Evolutionary conservation across 2,113 vertebrate genomes (phyloP).

Genomic region (Proteles cristata): DNA sequence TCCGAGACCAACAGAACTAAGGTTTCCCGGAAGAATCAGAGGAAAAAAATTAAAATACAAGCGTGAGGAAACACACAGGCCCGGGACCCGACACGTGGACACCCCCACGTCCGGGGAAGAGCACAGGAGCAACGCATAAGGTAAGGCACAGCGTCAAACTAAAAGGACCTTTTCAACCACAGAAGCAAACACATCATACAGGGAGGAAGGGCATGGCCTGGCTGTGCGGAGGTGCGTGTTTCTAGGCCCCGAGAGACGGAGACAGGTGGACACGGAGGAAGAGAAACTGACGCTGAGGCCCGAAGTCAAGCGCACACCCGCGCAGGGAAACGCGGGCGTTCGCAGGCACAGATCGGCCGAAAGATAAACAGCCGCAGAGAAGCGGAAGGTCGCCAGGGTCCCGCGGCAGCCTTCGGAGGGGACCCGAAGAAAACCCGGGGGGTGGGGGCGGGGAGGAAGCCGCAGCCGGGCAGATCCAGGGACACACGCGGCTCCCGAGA

Average conservation of each 20-base stretch:
- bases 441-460: not conserved
- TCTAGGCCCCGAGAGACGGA: not conserved
- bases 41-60: not conserved
- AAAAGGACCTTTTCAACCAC: not conserved
- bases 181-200: not conserved
- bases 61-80: not conserved
- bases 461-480: not conserved
- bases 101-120: not conserved
- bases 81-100: not conserved
- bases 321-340: not conserved
- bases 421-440: not conserved
- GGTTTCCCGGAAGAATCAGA: not conserved
- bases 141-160: not conserved
- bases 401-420: not conserved
- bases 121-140: not conserved
- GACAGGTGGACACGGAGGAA: not conserved
- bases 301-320: not conserved
- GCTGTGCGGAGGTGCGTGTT: not conserved
- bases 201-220: fast-evolving
- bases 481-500: too few species aligned
- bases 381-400: fast-evolving
- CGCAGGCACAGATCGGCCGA: not conserved
- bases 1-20: not conserved
- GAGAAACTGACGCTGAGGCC: fast-evolving
- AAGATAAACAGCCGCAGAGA: not conserved